phyloP scores from a whole-genome alignment of 2,797 vertebrate genomes.

The Eidolon dupreanum region DNA sequence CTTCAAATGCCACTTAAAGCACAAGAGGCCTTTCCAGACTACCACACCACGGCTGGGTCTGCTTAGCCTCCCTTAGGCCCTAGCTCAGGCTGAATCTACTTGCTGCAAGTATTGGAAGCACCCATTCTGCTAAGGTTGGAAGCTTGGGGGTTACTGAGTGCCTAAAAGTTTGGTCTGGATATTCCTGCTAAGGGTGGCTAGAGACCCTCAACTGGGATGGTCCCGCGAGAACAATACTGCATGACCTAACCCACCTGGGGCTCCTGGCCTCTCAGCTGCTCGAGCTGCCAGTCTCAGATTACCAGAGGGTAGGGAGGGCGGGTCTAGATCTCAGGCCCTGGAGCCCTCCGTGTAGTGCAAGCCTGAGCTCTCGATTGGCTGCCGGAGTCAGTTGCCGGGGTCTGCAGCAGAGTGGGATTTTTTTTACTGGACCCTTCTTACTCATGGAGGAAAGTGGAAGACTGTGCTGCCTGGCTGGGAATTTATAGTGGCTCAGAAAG shows the following conservation, averaged over 20 bases:
- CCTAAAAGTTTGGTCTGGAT: not conserved
- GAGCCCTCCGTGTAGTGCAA: not conserved
- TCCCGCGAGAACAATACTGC: not conserved
- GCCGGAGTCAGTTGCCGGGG: not conserved
- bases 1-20: not conserved
- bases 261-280: not conserved
- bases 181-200: not conserved
- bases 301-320: constrained; percentile 2
- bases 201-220: not conserved
- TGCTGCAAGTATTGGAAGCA: not conserved
- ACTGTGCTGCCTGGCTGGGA: accelerated
- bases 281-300: constrained; percentile 56
- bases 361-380: not conserved
- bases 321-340: not conserved
- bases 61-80: not conserved
- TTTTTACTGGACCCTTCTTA: not conserved
- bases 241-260: not conserved
- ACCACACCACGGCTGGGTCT: not conserved
- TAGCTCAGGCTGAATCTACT: not conserved
- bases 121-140: not conserved
- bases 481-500: not conserved
- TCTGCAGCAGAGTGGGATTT: not conserved
- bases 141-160: not conserved
- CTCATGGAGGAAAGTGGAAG: not conserved
- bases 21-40: not conserved